These are phyloP conservation scores for Brenthis ino DNA, from an alignment of 2,888 invertebrate genomes.

Conservation along the genomic window DNA sequence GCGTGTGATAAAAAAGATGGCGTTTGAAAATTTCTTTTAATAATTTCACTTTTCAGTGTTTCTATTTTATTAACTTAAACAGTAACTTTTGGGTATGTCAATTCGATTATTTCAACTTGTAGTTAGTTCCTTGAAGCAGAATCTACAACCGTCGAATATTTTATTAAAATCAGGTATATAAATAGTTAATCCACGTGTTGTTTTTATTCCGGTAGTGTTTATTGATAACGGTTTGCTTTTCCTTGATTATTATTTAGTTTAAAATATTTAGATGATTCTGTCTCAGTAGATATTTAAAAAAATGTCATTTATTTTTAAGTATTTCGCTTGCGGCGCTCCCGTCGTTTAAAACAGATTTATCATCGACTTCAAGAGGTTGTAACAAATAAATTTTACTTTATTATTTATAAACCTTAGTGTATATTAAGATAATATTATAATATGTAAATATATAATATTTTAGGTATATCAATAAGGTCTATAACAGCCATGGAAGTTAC, in stretches of 20 bases:
- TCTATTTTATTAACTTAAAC: not conserved
- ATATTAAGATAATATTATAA: not conserved
- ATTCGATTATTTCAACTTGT: constrained; percentile 64
- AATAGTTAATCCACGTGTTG: constrained; percentile 40
- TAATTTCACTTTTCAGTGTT: not conserved
- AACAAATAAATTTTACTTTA: not conserved
- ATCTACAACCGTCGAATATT: constrained; percentile 55
- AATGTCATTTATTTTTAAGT: not conserved
- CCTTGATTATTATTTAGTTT: not conserved
- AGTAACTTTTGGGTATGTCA: constrained; percentile 66
- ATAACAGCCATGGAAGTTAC: constrained; percentile 51
- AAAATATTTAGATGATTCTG: constrained; percentile 1
- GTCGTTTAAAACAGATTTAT: no score
- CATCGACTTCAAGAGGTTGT: not conserved
- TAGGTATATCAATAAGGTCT: constrained; percentile 48
- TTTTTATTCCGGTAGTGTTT: constrained; percentile 14
- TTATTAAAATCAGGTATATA: constrained; percentile 60
- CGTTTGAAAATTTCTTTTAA: no score
- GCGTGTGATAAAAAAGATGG: no score
- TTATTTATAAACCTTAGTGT: not conserved
- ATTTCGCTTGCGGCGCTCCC: no score
- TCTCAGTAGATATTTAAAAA: constrained; percentile 10
- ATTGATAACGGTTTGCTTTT: not conserved
- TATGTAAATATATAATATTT: constrained; percentile 22
- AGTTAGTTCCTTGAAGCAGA: constrained; percentile 60